Base-by-base conservation (phyloP, 2,888 invertebrate genomes). In the Venustoraphidia nigricollis region DNA sequence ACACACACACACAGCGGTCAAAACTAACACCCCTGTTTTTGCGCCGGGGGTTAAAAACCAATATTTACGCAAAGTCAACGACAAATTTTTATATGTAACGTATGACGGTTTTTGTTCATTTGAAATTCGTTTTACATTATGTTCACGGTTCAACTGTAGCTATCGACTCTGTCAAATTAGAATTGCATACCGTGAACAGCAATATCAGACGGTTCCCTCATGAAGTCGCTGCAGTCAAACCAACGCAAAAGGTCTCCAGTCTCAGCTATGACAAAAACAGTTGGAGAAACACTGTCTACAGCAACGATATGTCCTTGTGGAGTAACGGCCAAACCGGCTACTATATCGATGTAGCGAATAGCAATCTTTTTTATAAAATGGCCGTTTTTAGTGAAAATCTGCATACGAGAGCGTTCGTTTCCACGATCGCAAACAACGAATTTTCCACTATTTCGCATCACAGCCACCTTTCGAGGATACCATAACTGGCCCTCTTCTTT, bases 381-480 rank as follows among this genome's bases (percentile, higher is more conserved):
- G 34, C 95, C 95, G 63, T 85, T 92, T 62, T 90, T 91, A 40
- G 91, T 93, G 64, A 96, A 96, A 57, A 96, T 91, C 68, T 96
- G 96, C 93, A 96, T 94, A 50, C 95, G 82, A 1, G 93, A 93
- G 48, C 95, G 79, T 64, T 96, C 95, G 60, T 92, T 94, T 44
- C 95, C 95, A 54, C 96, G 84, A 69, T 96, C 96, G 66, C 96
- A 96, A 3, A 96, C 92, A n/a, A 96, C 94, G 65, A 89, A 89
- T 64, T 90, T 90, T 38, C 89, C 89, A 46, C 83, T 85, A 49
- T 81, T 81, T 48, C 86, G 77, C 73, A 91, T 89, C 2, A 91
- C 87, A 9, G 93, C 93, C 45, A 95, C 94, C 68, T 96, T 95
- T 44, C 95, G 79, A 4, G 96, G 95, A 68, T 94, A 95, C 94